phyloP scores from a whole-genome alignment of 2,888 invertebrate species.

The Carpatolechia fugitivella region DNA sequence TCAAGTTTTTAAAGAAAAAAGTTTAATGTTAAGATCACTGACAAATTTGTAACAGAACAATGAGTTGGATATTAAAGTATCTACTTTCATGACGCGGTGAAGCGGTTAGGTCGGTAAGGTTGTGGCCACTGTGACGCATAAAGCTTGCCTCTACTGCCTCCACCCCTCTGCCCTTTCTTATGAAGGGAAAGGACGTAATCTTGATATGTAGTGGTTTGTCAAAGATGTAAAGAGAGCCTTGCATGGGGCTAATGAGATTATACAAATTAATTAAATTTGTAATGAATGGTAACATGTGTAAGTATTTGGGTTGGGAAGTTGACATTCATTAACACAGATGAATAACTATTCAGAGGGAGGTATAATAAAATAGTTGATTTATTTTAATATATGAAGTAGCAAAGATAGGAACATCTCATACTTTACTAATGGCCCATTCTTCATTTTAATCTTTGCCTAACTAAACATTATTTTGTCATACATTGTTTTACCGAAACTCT shows the following conservation, averaged over 20 bases:
- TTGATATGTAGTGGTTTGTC: background rate
- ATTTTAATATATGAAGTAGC: too few species aligned
- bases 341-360: too few species aligned
- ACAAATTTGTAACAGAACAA: slow-evolving; percentile 80
- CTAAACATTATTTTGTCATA: too few species aligned
- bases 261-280: background rate
- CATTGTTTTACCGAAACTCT: too few species aligned
- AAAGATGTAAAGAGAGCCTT: background rate
- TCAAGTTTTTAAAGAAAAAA: slow-evolving; percentile 73
- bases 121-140: slow-evolving; percentile 38
- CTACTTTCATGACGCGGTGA: slow-evolving; percentile 73
- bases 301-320: too few species aligned
- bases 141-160: slow-evolving; percentile 7
- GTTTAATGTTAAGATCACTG: slow-evolving; percentile 78
- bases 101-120: slow-evolving; percentile 62
- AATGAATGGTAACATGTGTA: background rate
- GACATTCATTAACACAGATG: too few species aligned
- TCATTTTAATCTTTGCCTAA: too few species aligned
- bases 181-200: background rate
- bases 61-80: slow-evolving; percentile 78
- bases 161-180: too few species aligned
- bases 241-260: background rate
- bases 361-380: too few species aligned
- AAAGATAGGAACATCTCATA: too few species aligned
- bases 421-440: too few species aligned